Evolutionary conservation across 2,888 invertebrate genomes (phyloP).

Genomic region (Norana najaformis): DNA sequence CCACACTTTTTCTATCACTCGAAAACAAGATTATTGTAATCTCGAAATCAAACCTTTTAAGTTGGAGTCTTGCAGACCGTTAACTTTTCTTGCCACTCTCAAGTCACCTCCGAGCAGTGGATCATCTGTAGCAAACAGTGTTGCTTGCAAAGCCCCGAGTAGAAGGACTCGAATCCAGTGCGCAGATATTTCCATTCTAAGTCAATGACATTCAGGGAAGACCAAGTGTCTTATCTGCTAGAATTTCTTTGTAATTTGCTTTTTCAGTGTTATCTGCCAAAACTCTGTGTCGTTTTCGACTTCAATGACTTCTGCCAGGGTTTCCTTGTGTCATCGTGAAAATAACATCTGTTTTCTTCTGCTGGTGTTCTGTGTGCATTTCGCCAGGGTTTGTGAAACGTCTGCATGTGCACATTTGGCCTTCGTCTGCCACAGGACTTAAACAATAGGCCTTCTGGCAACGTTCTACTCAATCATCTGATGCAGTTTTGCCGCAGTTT

Average conservation of each 20-base stretch:
- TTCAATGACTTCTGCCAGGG: not conserved
- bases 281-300: not conserved
- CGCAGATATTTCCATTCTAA: not conserved
- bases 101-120: not conserved
- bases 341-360: not conserved
- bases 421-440: not conserved
- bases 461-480: not conserved
- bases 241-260: not conserved
- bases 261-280: not conserved
- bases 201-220: not conserved
- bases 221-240: not conserved
- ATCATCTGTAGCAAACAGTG: not conserved
- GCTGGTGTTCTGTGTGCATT: not conserved
- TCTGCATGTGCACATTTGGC: not conserved
- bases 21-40: not conserved
- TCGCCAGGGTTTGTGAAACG: not conserved
- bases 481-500: not conserved
- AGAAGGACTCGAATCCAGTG: not conserved
- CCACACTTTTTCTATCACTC: not conserved
- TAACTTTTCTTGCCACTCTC: not conserved
- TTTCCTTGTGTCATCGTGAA: not conserved
- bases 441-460: too few relatives aligned
- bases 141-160: not conserved
- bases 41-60: slow-evolving; percentile 13
- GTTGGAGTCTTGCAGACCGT: not conserved